Evolutionary conservation across 2,797 vertebrate genomes (phyloP).

Genomic region (Percopsis omiscomaycus): DNA sequence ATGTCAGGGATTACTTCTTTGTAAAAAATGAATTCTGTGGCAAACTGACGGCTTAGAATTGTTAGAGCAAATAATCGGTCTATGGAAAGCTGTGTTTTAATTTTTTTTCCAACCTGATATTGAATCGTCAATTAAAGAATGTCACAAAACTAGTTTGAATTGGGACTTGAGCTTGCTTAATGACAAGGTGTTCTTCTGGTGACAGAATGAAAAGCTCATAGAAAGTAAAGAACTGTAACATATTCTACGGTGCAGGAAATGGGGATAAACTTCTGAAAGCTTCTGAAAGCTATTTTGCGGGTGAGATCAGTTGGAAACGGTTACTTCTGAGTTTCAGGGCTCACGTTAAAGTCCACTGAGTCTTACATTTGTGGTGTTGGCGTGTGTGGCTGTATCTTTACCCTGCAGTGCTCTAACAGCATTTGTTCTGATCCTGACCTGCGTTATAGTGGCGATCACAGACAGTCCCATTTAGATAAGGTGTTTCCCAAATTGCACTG

Average conservation of each 20-base stretch:
- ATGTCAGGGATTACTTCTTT: constrained; percentile 67
- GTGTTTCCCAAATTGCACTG: constrained; percentile 29
- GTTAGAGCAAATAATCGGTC: constrained; percentile 78
- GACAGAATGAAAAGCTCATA: constrained; percentile 65
- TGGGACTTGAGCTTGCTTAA: constrained; percentile 76
- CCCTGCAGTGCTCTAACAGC: constrained; percentile 11
- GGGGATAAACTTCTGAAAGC: constrained; percentile 56
- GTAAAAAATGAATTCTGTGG: constrained; percentile 67
- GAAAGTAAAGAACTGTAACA: constrained; percentile 70
- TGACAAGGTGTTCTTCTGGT: constrained; percentile 67
- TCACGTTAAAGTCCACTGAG: constrained; percentile 34
- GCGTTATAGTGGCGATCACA: constrained; percentile 28
- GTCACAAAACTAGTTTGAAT: constrained; percentile 77
- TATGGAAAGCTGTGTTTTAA: constrained; percentile 76
- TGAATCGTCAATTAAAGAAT: constrained; percentile 80
- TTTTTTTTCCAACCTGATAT: constrained; percentile 69
- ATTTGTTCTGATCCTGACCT: constrained; percentile 23
- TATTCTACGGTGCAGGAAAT: constrained; percentile 56
- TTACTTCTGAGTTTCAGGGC: constrained; percentile 44
- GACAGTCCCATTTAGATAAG: constrained; percentile 31
- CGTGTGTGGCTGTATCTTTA: constrained; percentile 3
- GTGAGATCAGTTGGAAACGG: constrained; percentile 38
- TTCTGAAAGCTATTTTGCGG: constrained; percentile 26
- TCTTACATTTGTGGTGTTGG: constrained; percentile 32
- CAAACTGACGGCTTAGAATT: constrained; percentile 76